Evolutionary conservation across 2,113 vertebrate genomes (phyloP), one percentile per base, ranked within the genome.

Genomic region (Engystomops pustulosus): DNA sequence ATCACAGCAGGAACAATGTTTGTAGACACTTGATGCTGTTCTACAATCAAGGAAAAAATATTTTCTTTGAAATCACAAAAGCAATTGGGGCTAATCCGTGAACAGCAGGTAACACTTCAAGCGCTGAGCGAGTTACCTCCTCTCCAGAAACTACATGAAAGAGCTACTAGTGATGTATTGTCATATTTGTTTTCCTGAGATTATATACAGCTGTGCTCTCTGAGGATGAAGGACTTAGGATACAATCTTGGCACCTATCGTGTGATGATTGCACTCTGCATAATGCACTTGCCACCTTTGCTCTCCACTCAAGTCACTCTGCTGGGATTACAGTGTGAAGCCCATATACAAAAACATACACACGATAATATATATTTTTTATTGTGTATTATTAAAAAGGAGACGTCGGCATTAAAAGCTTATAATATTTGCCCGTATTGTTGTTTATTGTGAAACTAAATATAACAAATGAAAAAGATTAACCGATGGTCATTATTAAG

Each of bases 31-130:
- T 49, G 15, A 25, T 74, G 6, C 70, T 9, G n/a, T 49, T 30
- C 30, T 49, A 30, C 14, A 74, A 20, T 15, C 44, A 25, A 9
- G 14, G 12, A 41, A 38, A n/a, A 30, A 30, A 49, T 30, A 17
- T 72, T 45, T 72, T 47, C 41, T 72, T 44, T 74, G 1, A 49
- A 12, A 49, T 6, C 38, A 47, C 25, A 47, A 30, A 74, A 74
- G 70, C 70, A 74, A 30, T 45, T 47, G 70, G 44, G 70, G 45
- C 25, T 74, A 49, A 47, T 30, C 41, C 36, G 3, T n/a, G 15
- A 47, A 30, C 44, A 49, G 70, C 70, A 74, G 70, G 41, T 4
- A 30, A 74, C 70, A 18, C 27, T 72, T 72, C n/a, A 74, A 74
- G 70, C 27, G 14, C 14, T 30, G 27, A 49, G 23, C 49, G 44